Conservation (phyloP, 2,113 vertebrate species). For the Seriola aureovittata region DNA sequence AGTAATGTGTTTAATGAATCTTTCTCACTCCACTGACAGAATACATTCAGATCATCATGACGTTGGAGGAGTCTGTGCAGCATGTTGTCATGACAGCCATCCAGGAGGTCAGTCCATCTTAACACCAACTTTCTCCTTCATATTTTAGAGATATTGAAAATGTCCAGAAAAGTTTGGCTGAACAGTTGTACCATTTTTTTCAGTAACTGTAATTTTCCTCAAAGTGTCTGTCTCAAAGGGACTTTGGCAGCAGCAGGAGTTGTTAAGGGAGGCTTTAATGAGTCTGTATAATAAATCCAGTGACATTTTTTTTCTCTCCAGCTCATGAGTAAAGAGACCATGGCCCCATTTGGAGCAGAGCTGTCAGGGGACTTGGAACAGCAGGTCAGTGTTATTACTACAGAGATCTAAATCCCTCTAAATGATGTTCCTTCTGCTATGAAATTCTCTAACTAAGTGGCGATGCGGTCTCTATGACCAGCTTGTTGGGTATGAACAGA, state of each 20-base stretch:
- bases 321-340: conserved; percentile 93
- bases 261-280: conserved; percentile 17
- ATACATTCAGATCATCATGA: conserved; percentile 98
- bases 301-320: conserved; percentile 73
- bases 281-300: conserved; percentile 12
- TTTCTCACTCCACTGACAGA: conserved; percentile 79
- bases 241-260: neutral
- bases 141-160: neutral
- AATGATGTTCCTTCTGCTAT: neutral
- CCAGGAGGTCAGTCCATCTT: conserved; percentile 89
- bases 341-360: conserved; percentile 83
- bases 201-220: neutral
- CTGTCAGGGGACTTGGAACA: conserved; percentile 89
- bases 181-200: neutral
- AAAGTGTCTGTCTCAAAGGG: neutral
- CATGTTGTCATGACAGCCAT: conserved; percentile 99
- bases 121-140: neutral
- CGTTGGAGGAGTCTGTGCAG: conserved; percentile 96
- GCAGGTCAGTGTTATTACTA: conserved; percentile 85
- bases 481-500: neutral
- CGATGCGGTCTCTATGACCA: neutral
- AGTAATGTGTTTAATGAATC: neutral
- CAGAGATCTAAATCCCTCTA: neutral
- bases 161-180: neutral
- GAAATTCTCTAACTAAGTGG: neutral